These are phyloP conservation scores for Caenorhabditis imperialis DNA, from an alignment of 2,888 invertebrate species.

Conservation along the genomic window DNA sequence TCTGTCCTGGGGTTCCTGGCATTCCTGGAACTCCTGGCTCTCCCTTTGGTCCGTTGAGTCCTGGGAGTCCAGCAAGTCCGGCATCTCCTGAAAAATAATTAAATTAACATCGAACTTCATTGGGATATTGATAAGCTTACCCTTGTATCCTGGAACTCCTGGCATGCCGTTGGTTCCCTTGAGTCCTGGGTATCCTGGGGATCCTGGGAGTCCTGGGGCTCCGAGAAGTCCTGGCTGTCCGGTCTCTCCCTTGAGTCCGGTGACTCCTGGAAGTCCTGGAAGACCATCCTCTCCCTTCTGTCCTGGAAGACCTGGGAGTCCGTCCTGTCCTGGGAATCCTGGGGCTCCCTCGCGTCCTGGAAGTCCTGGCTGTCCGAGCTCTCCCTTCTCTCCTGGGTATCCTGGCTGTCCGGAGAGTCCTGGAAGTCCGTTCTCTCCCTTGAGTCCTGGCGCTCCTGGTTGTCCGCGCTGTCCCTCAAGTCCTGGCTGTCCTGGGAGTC, in stretches of 20 bases:
- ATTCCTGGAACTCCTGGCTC: constrained; percentile 55
- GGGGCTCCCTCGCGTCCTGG: constrained; percentile 68
- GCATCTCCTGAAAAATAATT: constrained; percentile 62
- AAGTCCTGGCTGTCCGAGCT: constrained; percentile 70
- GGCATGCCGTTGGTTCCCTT: constrained; percentile 74
- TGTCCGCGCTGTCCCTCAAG: constrained; percentile 65
- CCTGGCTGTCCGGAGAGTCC: constrained; percentile 69
- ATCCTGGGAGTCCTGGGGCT: constrained; percentile 81
- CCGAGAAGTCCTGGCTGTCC: constrained; percentile 85
- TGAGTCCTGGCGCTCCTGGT: constrained; percentile 67
- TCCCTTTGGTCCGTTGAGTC: constrained; percentile 77
- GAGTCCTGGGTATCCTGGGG: constrained; percentile 81
- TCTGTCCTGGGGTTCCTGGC: constrained; percentile 62
- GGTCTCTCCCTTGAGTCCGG: constrained; percentile 79
- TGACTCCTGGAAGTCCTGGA: constrained; percentile 72
- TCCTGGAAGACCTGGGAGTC: constrained; percentile 82
- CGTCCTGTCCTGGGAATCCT: constrained; percentile 66
- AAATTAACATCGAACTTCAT: background rate
- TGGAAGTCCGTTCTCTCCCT: constrained; percentile 59
- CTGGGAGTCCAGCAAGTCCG: constrained; percentile 71
- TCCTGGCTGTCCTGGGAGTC: constrained; percentile 62
- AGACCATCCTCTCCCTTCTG: constrained; percentile 77
- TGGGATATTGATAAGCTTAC: constrained; percentile 16
- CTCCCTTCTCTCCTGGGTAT: constrained; percentile 75
- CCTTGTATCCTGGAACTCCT: constrained; percentile 76